phyloP scores from a whole-genome alignment of 2,888 invertebrate species.

The Epistrophe grossulariae region DNA sequence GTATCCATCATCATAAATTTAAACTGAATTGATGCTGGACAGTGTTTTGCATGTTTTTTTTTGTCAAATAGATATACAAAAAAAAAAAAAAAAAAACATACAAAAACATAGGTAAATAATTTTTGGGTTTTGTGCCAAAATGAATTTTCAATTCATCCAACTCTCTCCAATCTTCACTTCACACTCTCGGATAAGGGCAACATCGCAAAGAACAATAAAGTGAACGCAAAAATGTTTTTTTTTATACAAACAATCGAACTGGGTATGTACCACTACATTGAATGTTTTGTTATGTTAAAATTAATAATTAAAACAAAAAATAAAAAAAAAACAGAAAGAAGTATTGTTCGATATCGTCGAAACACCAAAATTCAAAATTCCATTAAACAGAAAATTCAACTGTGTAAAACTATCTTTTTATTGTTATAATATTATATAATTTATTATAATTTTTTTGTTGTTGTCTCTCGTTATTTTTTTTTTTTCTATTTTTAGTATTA shows the following conservation, averaged over 20 bases:
- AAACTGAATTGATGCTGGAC: constrained; percentile 28
- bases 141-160: constrained; percentile 21
- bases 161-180: constrained; percentile 24
- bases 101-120: constrained; percentile 15
- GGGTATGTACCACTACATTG: constrained; percentile 73
- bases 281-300: constrained; percentile 69
- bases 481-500: constrained; percentile 17
- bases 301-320: constrained; percentile 22
- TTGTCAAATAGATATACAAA: background rate
- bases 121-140: constrained; percentile 6
- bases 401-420: constrained; percentile 42
- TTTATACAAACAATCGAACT: constrained; percentile 53
- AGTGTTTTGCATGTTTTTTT: constrained; percentile 48
- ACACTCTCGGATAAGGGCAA: constrained; percentile 28
- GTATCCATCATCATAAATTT: constrained; percentile 13
- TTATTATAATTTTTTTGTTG: constrained; percentile 35
- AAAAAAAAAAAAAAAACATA: background rate
- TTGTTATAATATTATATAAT: constrained; percentile 33
- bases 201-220: constrained; percentile 19
- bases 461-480: constrained; percentile 36
- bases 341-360: constrained; percentile 37
- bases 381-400: constrained; percentile 42
- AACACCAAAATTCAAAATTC: constrained; percentile 68
- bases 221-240: constrained; percentile 28
- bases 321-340: constrained; percentile 28